Evolutionary conservation across 1,140 invertebrate species (phyloP).

Genomic region (Euwallacea similis): DNA sequence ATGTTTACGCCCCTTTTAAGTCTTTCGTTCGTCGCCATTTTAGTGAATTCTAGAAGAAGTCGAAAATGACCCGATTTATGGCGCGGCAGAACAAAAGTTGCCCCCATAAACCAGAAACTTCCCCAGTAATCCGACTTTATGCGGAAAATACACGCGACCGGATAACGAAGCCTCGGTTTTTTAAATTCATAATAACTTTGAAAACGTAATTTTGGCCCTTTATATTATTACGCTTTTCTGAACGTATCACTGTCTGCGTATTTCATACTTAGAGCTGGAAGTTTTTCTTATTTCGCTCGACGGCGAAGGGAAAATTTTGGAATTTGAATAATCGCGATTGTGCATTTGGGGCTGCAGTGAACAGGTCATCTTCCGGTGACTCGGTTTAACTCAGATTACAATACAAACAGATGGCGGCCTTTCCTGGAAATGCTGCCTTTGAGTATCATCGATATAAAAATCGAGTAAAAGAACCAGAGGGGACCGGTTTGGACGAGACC

Average conservation of each 20-base stretch:
- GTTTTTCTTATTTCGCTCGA: conserved; percentile 23
- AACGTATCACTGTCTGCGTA: conserved; percentile 43
- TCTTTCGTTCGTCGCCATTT: background rate
- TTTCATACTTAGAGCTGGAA: conserved; percentile 42
- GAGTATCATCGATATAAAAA: conserved; percentile 10
- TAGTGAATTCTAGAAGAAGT: background rate
- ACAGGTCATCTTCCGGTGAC: too few relatives aligned
- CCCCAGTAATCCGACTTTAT: conserved; percentile 43
- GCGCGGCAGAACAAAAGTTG: conserved; percentile 21
- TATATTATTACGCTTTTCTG: conserved; percentile 45
- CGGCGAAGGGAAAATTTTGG: background rate
- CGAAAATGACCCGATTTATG: conserved; percentile 28
- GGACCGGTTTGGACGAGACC: conserved; percentile 20
- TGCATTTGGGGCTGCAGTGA: too few relatives aligned
- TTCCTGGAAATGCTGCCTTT: conserved; percentile 1
- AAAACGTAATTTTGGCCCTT: conserved; percentile 38
- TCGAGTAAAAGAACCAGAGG: conserved; percentile 18
- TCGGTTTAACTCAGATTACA: background rate
- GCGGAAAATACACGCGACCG: conserved; percentile 36
- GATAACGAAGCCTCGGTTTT: conserved; percentile 38
- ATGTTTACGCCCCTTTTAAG: background rate
- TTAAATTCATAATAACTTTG: conserved; percentile 45
- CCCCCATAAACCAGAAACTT: conserved; percentile 38
- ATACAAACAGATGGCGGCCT: background rate
- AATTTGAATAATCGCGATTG: too few relatives aligned